phyloP scores from a whole-genome alignment of 1,140 invertebrate genomes.

The Megalopta genalis region DNA sequence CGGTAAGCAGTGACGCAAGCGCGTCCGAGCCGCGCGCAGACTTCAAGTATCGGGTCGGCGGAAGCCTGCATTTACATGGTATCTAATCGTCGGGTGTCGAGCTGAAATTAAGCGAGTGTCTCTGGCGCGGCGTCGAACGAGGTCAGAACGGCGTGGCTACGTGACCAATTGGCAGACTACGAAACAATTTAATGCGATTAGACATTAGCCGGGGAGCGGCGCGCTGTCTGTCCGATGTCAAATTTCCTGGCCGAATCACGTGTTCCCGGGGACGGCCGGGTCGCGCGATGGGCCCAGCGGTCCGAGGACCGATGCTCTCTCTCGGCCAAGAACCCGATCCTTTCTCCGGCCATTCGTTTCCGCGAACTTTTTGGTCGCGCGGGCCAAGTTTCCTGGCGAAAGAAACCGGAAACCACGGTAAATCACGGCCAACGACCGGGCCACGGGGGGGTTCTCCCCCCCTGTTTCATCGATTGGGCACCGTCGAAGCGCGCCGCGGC shows the following conservation, averaged over 20 bases:
- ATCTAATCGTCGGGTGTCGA: constrained; percentile 24
- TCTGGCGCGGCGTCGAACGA: constrained; percentile 17
- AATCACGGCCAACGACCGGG: constrained; percentile 25
- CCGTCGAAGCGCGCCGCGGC: constrained; percentile 27
- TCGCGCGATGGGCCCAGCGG: too few relatives aligned
- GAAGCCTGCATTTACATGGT: constrained; percentile 9
- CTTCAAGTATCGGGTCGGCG: neutral
- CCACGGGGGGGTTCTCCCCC: constrained; percentile 9
- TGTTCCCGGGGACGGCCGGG: neutral
- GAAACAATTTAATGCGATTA: constrained; percentile 61
- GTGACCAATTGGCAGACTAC: constrained; percentile 38
- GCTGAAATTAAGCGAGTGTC: neutral
- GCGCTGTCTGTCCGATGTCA: constrained; percentile 52
- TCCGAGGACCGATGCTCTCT: too few relatives aligned
- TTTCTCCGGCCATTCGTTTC: neutral
- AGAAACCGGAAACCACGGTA: constrained; percentile 12
- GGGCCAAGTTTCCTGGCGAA: neutral
- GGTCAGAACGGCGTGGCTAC: constrained; percentile 17
- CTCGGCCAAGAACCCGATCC: neutral
- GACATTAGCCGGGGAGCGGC: constrained; percentile 34
- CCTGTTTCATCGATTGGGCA: constrained; percentile 46
- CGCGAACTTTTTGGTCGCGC: neutral
- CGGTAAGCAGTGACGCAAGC: neutral
- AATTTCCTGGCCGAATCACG: constrained; percentile 35
- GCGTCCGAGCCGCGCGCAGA: neutral